These are phyloP conservation scores for Acanthosoma haemorrhoidale DNA, from an alignment of 2,888 invertebrate species.

Conservation along the genomic window DNA sequence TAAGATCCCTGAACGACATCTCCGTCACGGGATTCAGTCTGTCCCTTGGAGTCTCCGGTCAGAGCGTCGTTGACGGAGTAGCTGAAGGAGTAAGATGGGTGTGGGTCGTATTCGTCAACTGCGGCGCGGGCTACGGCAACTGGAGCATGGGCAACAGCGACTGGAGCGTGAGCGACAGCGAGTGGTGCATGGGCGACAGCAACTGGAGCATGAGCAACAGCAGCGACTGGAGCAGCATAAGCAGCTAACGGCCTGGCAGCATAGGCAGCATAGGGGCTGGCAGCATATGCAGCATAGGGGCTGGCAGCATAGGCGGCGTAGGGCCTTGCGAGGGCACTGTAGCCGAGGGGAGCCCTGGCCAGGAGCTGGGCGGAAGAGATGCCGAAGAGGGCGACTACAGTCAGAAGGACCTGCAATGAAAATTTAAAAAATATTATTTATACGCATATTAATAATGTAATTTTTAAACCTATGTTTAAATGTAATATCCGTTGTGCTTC, in stretches of 20 bases:
- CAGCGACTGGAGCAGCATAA: not conserved
- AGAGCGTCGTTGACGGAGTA: not conserved
- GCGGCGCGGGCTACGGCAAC: not conserved
- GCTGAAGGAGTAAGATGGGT: not conserved
- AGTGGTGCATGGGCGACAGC: not conserved
- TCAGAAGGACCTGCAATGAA: not conserved
- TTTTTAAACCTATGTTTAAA: too few species aligned
- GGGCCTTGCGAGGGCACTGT: not conserved
- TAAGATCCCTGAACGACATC: not conserved
- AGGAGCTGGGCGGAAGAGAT: slow-evolving; percentile 7
- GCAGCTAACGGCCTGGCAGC: not conserved
- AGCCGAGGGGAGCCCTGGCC: slow-evolving; percentile 1
- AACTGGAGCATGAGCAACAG: not conserved
- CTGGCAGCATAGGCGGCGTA: not conserved
- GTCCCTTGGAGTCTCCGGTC: slow-evolving; percentile 6
- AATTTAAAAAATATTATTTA: too few species aligned
- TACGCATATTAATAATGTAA: too few species aligned
- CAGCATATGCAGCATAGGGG: too few species aligned
- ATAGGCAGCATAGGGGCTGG: not conserved
- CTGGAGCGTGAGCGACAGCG: slow-evolving; percentile 33
- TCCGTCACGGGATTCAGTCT: not conserved
- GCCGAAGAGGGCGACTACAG: not conserved
- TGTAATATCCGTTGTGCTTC: too few species aligned
- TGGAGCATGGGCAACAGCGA: slow-evolving; percentile 40
- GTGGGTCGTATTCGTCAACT: not conserved